Conservation (phyloP, 2,797 vertebrate genomes). For the Enteromius unitaeniatus region DNA sequence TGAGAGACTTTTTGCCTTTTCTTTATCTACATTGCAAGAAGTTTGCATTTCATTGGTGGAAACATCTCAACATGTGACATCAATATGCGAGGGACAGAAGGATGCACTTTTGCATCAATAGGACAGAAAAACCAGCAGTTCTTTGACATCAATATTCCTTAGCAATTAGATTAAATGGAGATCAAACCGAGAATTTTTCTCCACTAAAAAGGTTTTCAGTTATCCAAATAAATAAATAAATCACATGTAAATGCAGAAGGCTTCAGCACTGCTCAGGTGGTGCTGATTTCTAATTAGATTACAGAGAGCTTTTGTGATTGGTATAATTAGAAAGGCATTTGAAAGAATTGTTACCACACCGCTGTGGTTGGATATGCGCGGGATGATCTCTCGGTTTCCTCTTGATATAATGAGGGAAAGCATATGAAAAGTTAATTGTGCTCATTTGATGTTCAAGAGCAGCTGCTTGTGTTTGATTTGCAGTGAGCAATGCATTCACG, state of each 20-base stretch:
- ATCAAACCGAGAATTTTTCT: background rate
- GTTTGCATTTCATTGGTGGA: background rate
- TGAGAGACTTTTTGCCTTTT: background rate
- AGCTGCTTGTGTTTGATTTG: conserved; percentile 54
- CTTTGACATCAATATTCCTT: background rate
- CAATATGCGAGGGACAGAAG: background rate
- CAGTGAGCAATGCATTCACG: conserved; percentile 29
- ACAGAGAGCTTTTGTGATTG: conserved; percentile 55
- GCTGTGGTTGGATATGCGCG: conserved; percentile 22
- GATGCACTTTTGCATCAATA: background rate
- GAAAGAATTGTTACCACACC: conserved; percentile 51
- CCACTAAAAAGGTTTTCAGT: background rate
- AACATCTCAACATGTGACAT: background rate
- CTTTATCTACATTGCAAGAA: background rate
- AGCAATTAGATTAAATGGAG: background rate
- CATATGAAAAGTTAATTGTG: conserved; percentile 55
- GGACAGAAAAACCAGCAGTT: background rate
- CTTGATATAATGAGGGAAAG: conserved; percentile 56
- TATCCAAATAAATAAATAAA: background rate
- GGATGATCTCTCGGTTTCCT: conserved; percentile 45
- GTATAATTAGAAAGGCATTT: conserved; percentile 56
- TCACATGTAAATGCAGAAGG: conserved; percentile 48
- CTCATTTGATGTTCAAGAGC: conserved; percentile 56
- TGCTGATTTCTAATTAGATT: conserved; percentile 57
- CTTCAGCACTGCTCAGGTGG: conserved; percentile 56